A percentile compares a stretch with the other conserved stretches of the same genome.
phyloP scores from a whole-genome alignment of 37 sponge, comb jelly and placozoan genomes.

The Petrosia ficiformis region DNA sequence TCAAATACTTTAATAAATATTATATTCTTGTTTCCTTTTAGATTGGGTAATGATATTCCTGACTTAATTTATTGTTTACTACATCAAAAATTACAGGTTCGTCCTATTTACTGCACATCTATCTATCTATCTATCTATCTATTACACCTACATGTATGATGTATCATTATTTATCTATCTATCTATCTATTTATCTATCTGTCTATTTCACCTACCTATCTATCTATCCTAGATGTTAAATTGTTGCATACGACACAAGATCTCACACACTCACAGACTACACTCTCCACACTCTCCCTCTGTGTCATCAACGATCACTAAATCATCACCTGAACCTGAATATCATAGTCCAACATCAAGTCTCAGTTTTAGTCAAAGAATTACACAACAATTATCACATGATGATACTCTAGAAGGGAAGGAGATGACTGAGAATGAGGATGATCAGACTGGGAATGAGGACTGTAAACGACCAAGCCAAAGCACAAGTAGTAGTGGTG shows the following conservation, averaged over 20 bases:
- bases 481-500: slow-evolving; percentile 30
- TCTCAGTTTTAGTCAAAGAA: background rate
- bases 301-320: background rate
- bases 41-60: slow-evolving; percentile 57
- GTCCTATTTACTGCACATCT: background rate
- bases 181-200: background rate
- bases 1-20: background rate
- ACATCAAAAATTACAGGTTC: slow-evolving; percentile 90
- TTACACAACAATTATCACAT: background rate
- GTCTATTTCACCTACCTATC: too few relatives aligned
- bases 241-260: slow-evolving; percentile 80
- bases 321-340: background rate
- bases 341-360: slow-evolving; percentile 20
- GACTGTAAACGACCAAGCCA: too few relatives aligned
- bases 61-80: slow-evolving; percentile 69
- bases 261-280: background rate
- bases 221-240: slow-evolving; percentile 94
- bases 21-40: background rate
- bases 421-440: background rate
- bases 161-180: too few relatives aligned
- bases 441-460: background rate
- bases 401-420: background rate
- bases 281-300: background rate
- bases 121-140: background rate
- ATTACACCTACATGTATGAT: too few relatives aligned